Percentiles rank a stretch among this genome's conserved stretches.
Evolutionary conservation across 2,888 invertebrate genomes (phyloP).

Genomic region (Cremastinae sp.): DNA sequence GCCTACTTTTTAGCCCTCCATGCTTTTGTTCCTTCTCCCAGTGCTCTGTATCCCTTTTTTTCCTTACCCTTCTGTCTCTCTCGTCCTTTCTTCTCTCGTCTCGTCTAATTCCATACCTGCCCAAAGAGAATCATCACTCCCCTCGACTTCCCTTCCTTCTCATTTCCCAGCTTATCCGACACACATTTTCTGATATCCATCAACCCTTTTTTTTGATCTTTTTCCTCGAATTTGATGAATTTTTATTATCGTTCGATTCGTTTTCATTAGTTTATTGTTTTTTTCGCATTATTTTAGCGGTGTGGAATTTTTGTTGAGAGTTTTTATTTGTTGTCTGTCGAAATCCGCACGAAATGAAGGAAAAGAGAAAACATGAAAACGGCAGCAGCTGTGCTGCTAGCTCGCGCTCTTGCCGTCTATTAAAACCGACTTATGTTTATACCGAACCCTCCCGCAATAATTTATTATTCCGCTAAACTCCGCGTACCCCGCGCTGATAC

Average conservation of each 20-base stretch:
- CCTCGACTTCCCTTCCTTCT: neutral
- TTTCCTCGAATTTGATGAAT: no score
- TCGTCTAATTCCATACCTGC: neutral
- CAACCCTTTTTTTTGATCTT: neutral
- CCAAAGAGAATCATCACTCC: neutral
- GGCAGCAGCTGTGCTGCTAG: slow-evolving; percentile 73
- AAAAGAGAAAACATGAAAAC: slow-evolving; percentile 10
- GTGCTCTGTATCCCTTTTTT: neutral
- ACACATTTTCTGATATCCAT: slow-evolving; percentile 9
- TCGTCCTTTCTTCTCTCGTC: slow-evolving; percentile 3
- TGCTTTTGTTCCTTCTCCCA: slow-evolving; percentile 21
- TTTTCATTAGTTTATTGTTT: no score
- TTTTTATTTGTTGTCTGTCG: slow-evolving; percentile 8
- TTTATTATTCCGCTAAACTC: slow-evolving; percentile 36
- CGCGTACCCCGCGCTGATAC: slow-evolving; percentile 42
- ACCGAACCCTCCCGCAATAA: slow-evolving; percentile 63
- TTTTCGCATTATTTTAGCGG: no score
- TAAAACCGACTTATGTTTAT: slow-evolving; percentile 77
- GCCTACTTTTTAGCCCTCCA: slow-evolving; percentile 43
- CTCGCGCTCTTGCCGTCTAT: slow-evolving; percentile 71
- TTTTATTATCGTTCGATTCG: no score
- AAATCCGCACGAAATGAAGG: slow-evolving; percentile 15
- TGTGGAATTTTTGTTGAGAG: no score
- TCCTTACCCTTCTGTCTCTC: slow-evolving; percentile 12
- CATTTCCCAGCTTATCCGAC: neutral